phyloP scores from a whole-genome alignment of 2,888 invertebrate genomes.

The Volucella inflata region DNA sequence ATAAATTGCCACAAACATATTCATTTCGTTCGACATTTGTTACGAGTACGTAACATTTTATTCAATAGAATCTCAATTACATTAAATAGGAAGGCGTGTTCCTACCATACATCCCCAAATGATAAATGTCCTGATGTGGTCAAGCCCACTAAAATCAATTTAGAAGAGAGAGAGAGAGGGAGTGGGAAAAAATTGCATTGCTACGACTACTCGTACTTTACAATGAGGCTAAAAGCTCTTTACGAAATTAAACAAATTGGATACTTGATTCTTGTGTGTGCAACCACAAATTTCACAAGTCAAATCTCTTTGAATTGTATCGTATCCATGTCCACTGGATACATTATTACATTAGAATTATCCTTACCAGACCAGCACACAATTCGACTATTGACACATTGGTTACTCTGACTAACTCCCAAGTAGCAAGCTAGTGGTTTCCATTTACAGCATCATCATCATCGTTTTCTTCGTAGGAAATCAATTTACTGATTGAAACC shows the following conservation, averaged over 20 bases:
- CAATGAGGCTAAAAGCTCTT: conserved; percentile 59
- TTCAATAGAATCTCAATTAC: conserved; percentile 52
- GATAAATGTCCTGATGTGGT: conserved; percentile 60
- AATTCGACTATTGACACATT: conserved; percentile 25
- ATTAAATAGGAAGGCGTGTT: conserved; percentile 59
- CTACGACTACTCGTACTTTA: background rate
- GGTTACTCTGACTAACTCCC: conserved; percentile 42
- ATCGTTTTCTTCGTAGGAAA: conserved; percentile 77
- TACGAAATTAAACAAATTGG: conserved; percentile 71
- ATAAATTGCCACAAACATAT: conserved; percentile 3
- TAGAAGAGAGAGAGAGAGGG: background rate
- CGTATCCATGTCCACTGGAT: conserved; percentile 35
- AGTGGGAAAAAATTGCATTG: conserved; percentile 16
- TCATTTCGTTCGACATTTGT: conserved; percentile 1
- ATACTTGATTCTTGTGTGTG: conserved; percentile 57
- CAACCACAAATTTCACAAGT: conserved; percentile 68
- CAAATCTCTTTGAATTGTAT: conserved; percentile 51
- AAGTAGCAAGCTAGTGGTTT: conserved; percentile 69
- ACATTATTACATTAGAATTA: conserved; percentile 26
- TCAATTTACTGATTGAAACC: conserved; percentile 83
- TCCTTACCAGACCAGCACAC: conserved; percentile 8
- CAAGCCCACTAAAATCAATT: conserved; percentile 57
- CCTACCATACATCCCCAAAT: conserved; percentile 16
- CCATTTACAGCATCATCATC: conserved; percentile 46
- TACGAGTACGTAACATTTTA: conserved; percentile 14